Evolutionary conservation across 2,888 invertebrate genomes (phyloP), one percentile per base, ranked within the genome.

Genomic region (Cyrtodaria siliqua): DNA sequence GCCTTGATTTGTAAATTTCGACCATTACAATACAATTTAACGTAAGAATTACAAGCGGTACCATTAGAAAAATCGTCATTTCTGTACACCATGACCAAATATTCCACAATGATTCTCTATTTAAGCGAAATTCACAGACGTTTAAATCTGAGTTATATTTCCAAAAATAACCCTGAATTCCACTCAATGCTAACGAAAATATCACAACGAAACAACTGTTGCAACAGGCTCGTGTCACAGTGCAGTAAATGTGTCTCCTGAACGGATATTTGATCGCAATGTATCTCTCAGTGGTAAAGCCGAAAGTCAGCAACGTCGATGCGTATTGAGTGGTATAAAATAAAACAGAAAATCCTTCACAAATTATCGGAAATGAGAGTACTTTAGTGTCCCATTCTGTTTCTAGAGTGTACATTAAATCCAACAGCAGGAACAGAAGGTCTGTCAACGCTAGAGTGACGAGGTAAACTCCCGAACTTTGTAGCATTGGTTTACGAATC

Each of bases 231-330:
- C 92, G 68, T 14, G 79, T 79, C 2, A 89, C 88, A 1, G 91
- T 92, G 73, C 92, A 92, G 67, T 86, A 89, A 40, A 88, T 85
- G 55, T 91, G 88, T 33, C 92, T 63, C 64, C 87, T 84, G 59
- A 92, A 88, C 4, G 93, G 93, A 74, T 92, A 92, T 57, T 91
- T 91, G 20, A 93, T 90, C 14, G 92, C 90, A 38, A 92, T 91
- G 74, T 91, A 93, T n/a, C 92, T 71, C 76, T 93, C 92, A 6
- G 91, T 90, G 2, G 93, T 93, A 74, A 93, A 93, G 3, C 89
- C 92, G 14, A 93, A 84, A 40, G 92, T 92, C 47, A 93, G 80
- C 8, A 92, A 76, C 0, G 92, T 92, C 23, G 90, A 90, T 59
- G 91, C 80, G 67, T 92, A 92, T 82, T 93, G 93, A 4, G 89